A percentile compares a stretch with the other conserved stretches of the same genome.
Evolutionary conservation across 2,113 vertebrate genomes (phyloP).

Genomic region (Hippocampus barbouri): DNA sequence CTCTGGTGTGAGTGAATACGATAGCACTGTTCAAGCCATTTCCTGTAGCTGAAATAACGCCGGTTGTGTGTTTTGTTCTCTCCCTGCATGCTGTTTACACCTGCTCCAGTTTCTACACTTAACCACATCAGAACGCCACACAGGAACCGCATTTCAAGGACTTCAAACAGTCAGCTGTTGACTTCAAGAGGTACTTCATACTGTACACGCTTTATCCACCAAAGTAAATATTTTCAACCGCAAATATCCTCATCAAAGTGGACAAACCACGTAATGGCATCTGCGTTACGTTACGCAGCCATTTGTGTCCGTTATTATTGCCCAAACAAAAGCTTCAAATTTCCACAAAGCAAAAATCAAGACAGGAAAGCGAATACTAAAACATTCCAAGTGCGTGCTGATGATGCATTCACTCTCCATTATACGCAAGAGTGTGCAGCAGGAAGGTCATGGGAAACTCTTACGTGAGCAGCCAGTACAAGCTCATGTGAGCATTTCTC

Average conservation of each 20-base stretch:
- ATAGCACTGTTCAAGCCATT: background rate
- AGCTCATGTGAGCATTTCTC: background rate
- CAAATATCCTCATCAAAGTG: background rate
- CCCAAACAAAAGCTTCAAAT: background rate
- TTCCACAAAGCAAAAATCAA: background rate
- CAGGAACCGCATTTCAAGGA: slow-evolving; percentile 26
- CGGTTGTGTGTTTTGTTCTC: background rate
- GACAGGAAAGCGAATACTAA: background rate
- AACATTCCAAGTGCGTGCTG: background rate
- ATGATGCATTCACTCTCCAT: background rate
- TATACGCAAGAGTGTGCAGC: background rate
- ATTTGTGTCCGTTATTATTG: background rate
- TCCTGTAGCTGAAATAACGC: background rate
- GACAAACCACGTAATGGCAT: background rate
- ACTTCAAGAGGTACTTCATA: slow-evolving; percentile 34
- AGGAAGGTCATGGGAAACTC: slow-evolving; percentile 2
- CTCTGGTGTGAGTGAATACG: too few species aligned
- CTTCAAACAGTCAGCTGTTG: slow-evolving; percentile 30
- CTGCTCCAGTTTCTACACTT: slow-evolving; percentile 22
- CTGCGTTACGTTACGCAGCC: background rate
- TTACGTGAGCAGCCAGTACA: background rate
- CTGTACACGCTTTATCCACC: slow-evolving; percentile 6
- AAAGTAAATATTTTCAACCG: background rate
- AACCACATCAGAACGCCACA: slow-evolving; percentile 29
- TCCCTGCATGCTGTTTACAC: slow-evolving; percentile 13